Percentiles rank a stretch among this genome's conserved stretches.
Evolutionary conservation across 2,113 vertebrate species (phyloP).

Genomic region (Crocuta crocuta): DNA sequence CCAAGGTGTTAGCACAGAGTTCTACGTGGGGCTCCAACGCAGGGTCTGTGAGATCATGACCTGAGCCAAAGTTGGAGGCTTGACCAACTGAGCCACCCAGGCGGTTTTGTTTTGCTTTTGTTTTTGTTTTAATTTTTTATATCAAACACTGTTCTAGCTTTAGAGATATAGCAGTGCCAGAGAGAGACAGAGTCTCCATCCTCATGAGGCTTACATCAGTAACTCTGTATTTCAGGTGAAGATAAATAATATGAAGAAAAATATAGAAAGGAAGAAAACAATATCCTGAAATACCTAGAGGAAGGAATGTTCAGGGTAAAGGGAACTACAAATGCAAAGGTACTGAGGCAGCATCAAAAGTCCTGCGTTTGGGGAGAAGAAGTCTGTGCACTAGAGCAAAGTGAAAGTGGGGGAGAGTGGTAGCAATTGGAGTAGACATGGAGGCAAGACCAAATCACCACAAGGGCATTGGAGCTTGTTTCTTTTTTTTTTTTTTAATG

Average conservation of each 20-base stretch:
- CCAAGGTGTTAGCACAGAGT: too few species aligned
- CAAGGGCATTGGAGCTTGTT: not conserved
- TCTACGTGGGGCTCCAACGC: too few species aligned
- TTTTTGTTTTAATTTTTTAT: too few species aligned
- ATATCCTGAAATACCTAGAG: not conserved
- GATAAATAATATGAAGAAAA: not conserved
- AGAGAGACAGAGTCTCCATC: not conserved
- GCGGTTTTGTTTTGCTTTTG: too few species aligned
- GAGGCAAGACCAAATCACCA: not conserved
- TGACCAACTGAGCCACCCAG: too few species aligned
- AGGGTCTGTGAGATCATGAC: too few species aligned
- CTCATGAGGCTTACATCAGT: not conserved
- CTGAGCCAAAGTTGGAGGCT: too few species aligned
- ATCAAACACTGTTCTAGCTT: not conserved
- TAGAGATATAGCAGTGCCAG: not conserved
- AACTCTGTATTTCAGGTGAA: not conserved
- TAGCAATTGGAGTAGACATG: not conserved
- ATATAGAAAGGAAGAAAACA: not conserved
- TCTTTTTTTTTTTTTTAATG: too few species aligned
- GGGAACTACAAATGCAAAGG: not conserved
- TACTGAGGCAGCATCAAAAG: not conserved
- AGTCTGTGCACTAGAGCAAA: not conserved
- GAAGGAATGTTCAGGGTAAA: not conserved
- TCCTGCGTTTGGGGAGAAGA: not conserved
- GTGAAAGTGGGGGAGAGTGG: not conserved